Percentiles rank a stretch among this genome's conserved stretches.
Evolutionary conservation across 23 tunicate genomes (phyloP).

Genomic region (Diplosoma virens): DNA sequence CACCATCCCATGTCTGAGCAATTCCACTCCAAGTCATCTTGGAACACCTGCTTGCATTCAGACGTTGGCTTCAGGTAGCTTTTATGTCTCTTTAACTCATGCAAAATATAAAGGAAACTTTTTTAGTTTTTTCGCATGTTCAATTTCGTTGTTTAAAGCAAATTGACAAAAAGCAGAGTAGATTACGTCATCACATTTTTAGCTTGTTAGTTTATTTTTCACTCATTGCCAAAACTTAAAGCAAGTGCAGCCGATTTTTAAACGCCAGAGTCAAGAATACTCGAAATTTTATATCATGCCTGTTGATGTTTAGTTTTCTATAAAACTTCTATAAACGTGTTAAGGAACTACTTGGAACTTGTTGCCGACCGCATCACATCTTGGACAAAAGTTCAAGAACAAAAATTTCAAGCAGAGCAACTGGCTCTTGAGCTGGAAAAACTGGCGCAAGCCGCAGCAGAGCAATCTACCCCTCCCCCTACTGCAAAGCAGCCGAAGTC

Average conservation of each 20-base stretch:
- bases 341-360: constrained; percentile 81
- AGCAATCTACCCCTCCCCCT: constrained; percentile 39
- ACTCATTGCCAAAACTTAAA: no score
- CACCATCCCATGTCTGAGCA: constrained; percentile 76
- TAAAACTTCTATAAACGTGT: no score
- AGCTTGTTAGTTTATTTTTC: no score
- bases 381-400: constrained; percentile 79
- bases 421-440: constrained; percentile 62
- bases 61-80: constrained; percentile 92
- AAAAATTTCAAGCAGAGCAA: constrained; percentile 50
- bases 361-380: constrained; percentile 60
- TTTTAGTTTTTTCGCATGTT: background rate
- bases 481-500: constrained; percentile 75
- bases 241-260: no score
- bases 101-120: background rate
- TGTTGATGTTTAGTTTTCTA: no score
- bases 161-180: no score
- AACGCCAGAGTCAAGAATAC: no score
- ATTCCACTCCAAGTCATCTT: constrained; percentile 28
- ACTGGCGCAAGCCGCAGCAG: constrained; percentile 25
- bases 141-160: no score
- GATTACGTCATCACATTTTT: background rate
- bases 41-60: constrained; percentile 77
- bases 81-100: background rate
- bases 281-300: no score